These are phyloP conservation scores for Netelia melanura DNA, from an alignment of 2,888 invertebrate species.

Conservation along the genomic window DNA sequence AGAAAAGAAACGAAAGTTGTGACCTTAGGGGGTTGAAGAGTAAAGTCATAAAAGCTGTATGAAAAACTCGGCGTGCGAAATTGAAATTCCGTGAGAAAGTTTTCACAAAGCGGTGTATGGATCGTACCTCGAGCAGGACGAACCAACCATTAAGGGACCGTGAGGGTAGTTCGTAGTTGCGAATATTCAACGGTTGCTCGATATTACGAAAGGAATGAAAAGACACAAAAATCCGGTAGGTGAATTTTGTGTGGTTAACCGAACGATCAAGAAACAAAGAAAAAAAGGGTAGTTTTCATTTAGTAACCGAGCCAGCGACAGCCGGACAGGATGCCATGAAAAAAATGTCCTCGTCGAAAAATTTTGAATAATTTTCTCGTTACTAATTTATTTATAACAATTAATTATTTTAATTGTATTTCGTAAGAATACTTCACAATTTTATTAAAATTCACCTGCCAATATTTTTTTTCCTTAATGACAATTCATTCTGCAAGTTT, in stretches of 20 bases:
- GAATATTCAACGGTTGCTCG: constrained; percentile 5
- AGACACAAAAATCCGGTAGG: constrained; percentile 4
- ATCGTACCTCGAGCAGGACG: neutral
- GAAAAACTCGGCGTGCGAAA: constrained; percentile 55
- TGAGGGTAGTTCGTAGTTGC: constrained; percentile 10
- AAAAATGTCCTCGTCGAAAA: too few relatives aligned
- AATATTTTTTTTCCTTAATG: neutral
- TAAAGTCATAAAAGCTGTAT: constrained; percentile 61
- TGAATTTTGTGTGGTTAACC: neutral
- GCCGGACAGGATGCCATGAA: too few relatives aligned
- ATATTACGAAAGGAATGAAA: neutral
- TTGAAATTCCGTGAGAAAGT: constrained; percentile 62
- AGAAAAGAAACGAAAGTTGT: constrained; percentile 15
- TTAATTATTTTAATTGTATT: too few relatives aligned
- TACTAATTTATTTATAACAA: too few relatives aligned
- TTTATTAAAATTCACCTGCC: neutral
- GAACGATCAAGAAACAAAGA: neutral
- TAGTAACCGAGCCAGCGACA: neutral
- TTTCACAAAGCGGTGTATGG: constrained; percentile 24
- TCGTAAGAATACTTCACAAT: neutral
- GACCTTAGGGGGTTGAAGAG: constrained; percentile 33
- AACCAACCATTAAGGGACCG: neutral
- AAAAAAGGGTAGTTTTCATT: neutral
- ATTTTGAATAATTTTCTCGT: too few relatives aligned
- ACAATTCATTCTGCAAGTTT: neutral